These are phyloP conservation scores for Philereme vetulata DNA, from an alignment of 2,888 invertebrate genomes.

Conservation along the genomic window DNA sequence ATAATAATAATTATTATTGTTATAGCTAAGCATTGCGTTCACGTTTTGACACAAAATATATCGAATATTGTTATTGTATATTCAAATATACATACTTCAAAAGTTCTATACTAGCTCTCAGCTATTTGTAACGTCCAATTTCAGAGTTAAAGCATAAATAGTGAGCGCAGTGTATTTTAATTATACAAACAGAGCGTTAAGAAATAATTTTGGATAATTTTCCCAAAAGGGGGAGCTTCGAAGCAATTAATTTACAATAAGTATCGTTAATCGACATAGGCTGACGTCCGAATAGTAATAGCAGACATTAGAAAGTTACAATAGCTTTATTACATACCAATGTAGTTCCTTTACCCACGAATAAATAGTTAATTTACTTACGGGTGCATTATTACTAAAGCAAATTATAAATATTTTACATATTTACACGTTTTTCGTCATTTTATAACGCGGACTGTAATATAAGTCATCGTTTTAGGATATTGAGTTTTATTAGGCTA, in stretches of 20 bases:
- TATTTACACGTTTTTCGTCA: conserved; percentile 42
- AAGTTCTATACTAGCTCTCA: conserved; percentile 16
- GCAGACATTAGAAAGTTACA: conserved; percentile 30
- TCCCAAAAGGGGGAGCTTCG: conserved; percentile 31
- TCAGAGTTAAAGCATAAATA: conserved; percentile 18
- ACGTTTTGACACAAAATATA: conserved; percentile 22
- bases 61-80: conserved; percentile 23
- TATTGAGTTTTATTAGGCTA: conserved; percentile 36
- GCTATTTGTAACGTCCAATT: conserved; percentile 28
- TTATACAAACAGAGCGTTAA: conserved; percentile 24
- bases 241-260: conserved; percentile 34
- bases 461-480: conserved; percentile 38
- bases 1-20: conserved; percentile 15
- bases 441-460: conserved; percentile 40
- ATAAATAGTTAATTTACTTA: conserved; percentile 35
- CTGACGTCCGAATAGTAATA: conserved; percentile 36
- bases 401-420: conserved; percentile 43
- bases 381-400: conserved; percentile 38
- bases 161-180: conserved; percentile 26
- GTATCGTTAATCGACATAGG: conserved; percentile 32
- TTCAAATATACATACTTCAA: conserved; percentile 20
- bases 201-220: conserved; percentile 29
- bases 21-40: conserved; percentile 30
- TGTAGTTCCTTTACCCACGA: conserved; percentile 39
- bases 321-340: conserved; percentile 38